Percentiles rank a stretch among this genome's conserved stretches.
Conservation (phyloP, 2,888 invertebrate species). For the Urechis unicinctus region DNA sequence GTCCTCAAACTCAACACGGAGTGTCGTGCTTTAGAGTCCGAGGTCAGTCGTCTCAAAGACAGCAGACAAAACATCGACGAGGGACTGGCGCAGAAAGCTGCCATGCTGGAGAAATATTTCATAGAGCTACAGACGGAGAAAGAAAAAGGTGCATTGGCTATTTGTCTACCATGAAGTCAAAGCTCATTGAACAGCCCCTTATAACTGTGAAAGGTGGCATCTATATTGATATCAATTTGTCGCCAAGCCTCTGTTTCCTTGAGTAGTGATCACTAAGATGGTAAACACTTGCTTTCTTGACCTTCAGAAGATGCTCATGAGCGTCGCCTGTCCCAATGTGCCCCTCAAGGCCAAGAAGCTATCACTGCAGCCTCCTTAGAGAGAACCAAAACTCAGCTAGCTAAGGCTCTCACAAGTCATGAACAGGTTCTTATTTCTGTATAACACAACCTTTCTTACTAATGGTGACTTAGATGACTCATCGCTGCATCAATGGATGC, state of each 20-base stretch:
- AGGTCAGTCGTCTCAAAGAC: background rate
- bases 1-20: constrained; percentile 2
- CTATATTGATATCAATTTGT: background rate
- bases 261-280: too few species aligned
- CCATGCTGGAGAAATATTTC: constrained; percentile 1
- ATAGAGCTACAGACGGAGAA: constrained; percentile 1
- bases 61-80: background rate
- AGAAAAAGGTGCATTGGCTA: background rate
- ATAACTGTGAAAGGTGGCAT: background rate
- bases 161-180: background rate
- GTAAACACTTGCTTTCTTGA: too few species aligned
- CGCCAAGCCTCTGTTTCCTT: too few species aligned
- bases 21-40: constrained; percentile 1
- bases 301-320: too few species aligned
- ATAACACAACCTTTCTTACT: too few species aligned
- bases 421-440: too few species aligned
- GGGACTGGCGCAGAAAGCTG: background rate
- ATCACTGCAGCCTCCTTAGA: constrained; percentile 18
- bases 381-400: constrained; percentile 28
- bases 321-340: too few species aligned
- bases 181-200: background rate
- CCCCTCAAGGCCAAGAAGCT: too few species aligned
- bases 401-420: too few species aligned
- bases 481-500: too few species aligned
- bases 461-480: too few species aligned